These are phyloP conservation scores for Platycercus adscitus DNA, from an alignment of 2,113 vertebrate species.

Conservation along the genomic window DNA sequence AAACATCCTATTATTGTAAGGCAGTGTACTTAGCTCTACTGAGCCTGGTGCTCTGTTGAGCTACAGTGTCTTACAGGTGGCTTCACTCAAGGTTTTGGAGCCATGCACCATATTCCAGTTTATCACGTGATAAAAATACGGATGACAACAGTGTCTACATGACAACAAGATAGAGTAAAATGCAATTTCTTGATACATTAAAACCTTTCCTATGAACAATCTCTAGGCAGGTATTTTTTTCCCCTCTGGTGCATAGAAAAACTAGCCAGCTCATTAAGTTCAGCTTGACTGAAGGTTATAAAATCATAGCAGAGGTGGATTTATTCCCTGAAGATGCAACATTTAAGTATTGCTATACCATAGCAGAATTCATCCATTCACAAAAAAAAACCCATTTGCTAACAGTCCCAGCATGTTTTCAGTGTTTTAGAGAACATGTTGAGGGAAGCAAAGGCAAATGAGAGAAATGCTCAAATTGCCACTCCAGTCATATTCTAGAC, in stretches of 20 bases:
- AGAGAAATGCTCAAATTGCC: neutral
- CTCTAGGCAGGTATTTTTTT: neutral
- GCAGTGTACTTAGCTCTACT: neutral
- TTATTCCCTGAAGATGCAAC: neutral
- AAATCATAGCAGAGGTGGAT: neutral
- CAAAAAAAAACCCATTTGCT: neutral
- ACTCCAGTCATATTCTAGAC: neutral
- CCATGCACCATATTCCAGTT: fast-evolving
- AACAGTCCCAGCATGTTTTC: neutral
- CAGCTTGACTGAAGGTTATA: neutral
- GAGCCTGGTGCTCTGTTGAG: neutral
- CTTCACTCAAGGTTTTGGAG: neutral
- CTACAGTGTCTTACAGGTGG: neutral
- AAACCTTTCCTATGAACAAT: neutral
- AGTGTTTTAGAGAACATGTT: neutral
- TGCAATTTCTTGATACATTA: neutral
- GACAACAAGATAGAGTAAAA: neutral
- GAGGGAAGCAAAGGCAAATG: neutral
- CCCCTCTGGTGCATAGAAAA: neutral
- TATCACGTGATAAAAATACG: neutral
- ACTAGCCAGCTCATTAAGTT: neutral
- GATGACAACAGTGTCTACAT: neutral
- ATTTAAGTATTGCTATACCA: neutral
- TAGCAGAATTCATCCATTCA: neutral
- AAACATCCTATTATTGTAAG: neutral